Conservation (phyloP, 2,113 vertebrate genomes). For the Paracanthobrama guichenoti region DNA sequence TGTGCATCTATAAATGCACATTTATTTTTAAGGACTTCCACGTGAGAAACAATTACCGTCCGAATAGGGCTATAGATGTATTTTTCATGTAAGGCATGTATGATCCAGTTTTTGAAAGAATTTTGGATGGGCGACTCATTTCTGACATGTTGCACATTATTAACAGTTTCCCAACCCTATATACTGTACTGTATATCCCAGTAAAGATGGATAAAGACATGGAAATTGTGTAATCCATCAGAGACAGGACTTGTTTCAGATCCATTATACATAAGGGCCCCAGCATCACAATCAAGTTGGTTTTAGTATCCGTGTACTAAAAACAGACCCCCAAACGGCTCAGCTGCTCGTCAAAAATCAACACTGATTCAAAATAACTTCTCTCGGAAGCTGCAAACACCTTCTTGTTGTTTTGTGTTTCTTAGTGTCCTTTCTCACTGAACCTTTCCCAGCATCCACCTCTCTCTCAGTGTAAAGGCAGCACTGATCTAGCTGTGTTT, state of each 20-base stretch:
- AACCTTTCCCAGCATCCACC: slow-evolving; percentile 1
- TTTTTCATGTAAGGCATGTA: too few relatives aligned
- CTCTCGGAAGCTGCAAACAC: not conserved
- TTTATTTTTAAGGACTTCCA: too few relatives aligned
- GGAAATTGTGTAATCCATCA: not conserved
- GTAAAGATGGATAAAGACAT: not conserved
- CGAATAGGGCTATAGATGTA: too few relatives aligned
- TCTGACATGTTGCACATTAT: too few relatives aligned
- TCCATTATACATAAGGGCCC: not conserved
- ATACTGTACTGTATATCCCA: not conserved
- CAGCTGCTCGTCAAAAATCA: not conserved
- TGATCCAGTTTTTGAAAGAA: too few relatives aligned
- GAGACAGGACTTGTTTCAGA: not conserved
- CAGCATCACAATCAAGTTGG: not conserved
- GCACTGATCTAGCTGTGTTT: slow-evolving; percentile 35
- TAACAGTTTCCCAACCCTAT: not conserved
- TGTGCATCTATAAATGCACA: too few relatives aligned
- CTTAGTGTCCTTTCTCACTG: not conserved
- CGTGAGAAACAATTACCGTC: too few relatives aligned
- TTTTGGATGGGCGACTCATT: too few relatives aligned
- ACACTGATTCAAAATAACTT: not conserved
- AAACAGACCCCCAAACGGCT: not conserved
- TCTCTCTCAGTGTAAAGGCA: slow-evolving; percentile 26
- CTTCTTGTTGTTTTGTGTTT: not conserved
- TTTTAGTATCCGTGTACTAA: not conserved